These are phyloP conservation scores for Pantelozetes paolii DNA, from an alignment of 2,888 invertebrate species.

Conservation along the genomic window DNA sequence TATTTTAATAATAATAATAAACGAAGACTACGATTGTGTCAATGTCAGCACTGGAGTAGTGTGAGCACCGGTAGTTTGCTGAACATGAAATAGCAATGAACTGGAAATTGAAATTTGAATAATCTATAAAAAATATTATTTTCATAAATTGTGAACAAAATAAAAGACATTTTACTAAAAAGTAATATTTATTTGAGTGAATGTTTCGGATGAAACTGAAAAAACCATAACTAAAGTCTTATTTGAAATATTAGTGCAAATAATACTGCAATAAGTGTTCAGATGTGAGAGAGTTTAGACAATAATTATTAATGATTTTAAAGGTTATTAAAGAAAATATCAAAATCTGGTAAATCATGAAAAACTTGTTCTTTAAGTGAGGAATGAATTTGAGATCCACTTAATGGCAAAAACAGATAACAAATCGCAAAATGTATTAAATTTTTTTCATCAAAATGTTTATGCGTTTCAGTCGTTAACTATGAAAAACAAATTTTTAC, in stretches of 20 bases:
- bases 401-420: conserved; percentile 33
- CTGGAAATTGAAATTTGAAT: conserved; percentile 16
- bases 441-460: neutral
- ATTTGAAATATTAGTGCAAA: conserved; percentile 33
- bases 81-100: neutral
- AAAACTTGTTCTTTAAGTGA: conserved; percentile 24
- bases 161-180: neutral
- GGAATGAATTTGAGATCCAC: neutral
- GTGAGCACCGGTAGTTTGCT: neutral
- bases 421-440: conserved; percentile 6
- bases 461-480: neutral
- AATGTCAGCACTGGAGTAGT: neutral
- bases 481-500: neutral
- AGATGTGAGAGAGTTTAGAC: neutral
- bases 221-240: neutral
- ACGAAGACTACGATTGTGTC: neutral
- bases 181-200: conserved; percentile 22
- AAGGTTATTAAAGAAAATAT: conserved; percentile 34
- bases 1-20: neutral
- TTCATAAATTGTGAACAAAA: conserved; percentile 3
- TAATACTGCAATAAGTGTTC: conserved; percentile 20
- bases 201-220: conserved; percentile 2
- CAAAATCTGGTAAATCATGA: conserved; percentile 10
- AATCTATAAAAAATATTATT: conserved; percentile 13
- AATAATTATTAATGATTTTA: conserved; percentile 28